Evolutionary conservation across 1,140 invertebrate genomes (phyloP).

Genomic region (Lepidostoma basale): DNA sequence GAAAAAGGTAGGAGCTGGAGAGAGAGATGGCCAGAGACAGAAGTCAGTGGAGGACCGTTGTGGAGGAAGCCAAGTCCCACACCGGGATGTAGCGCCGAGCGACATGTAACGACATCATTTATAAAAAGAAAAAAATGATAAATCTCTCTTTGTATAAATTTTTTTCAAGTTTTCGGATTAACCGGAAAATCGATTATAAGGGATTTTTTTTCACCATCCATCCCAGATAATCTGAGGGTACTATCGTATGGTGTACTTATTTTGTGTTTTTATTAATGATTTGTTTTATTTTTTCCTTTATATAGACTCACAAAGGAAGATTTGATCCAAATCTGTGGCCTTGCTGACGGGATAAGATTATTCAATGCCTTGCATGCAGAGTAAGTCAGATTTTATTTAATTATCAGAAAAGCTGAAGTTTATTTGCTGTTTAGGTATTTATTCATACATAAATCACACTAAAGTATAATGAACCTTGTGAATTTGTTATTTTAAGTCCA

Average conservation of each 20-base stretch:
- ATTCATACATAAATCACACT: neutral
- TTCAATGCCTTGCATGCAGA: slow-evolving; percentile 87
- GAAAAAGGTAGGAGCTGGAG: no score
- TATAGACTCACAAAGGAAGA: slow-evolving; percentile 87
- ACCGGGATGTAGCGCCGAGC: no score
- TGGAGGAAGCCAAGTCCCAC: no score
- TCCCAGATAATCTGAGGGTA: neutral
- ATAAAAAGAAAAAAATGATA: no score
- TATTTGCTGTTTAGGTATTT: neutral
- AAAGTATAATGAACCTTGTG: neutral
- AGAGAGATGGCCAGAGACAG: no score
- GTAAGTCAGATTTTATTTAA: slow-evolving; percentile 56
- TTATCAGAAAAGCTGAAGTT: no score
- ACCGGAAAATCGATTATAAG: no score
- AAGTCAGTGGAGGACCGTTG: no score
- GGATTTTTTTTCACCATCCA: no score
- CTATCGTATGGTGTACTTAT: neutral
- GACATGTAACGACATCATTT: no score
- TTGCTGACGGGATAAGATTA: slow-evolving; percentile 88
- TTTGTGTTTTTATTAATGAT: neutral
- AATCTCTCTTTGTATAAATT: no score
- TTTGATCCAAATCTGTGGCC: slow-evolving; percentile 90
- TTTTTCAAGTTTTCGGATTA: no score
- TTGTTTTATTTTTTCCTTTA: slow-evolving; percentile 43
- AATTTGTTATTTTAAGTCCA: slow-evolving; percentile 8